These are phyloP conservation scores for Hydropsyche tenuis DNA, from an alignment of 1,140 invertebrate genomes.

Conservation along the genomic window DNA sequence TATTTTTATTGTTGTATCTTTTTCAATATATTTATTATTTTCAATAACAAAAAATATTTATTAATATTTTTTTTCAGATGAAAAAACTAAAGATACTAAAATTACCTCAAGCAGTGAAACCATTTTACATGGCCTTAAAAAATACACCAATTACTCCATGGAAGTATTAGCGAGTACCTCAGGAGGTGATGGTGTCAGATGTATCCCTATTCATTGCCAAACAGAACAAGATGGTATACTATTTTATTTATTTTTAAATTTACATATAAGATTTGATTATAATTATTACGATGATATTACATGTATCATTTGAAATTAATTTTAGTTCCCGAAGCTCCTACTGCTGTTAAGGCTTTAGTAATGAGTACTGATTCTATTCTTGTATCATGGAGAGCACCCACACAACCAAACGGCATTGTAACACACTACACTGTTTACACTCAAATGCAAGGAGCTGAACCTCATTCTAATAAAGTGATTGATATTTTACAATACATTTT, in stretches of 20 bases:
- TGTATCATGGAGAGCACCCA: conserved; percentile 91
- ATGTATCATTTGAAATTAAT: conserved; percentile 1
- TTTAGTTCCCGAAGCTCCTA: conserved; percentile 89
- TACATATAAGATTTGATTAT: background rate
- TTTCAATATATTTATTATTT: conserved; percentile 26
- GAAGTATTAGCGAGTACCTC: conserved; percentile 94
- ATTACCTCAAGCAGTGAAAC: conserved; percentile 91
- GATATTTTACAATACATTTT: conserved; percentile 52
- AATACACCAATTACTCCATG: conserved; percentile 97
- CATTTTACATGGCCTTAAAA: conserved; percentile 89
- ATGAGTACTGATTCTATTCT: conserved; percentile 91
- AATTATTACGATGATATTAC: conserved; percentile 13
- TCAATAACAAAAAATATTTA: background rate
- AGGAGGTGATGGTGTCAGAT: conserved; percentile 94
- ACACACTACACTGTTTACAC: conserved; percentile 93
- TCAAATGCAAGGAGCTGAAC: conserved; percentile 75
- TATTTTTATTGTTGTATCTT: conserved; percentile 50
- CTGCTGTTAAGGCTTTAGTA: conserved; percentile 89
- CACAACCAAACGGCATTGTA: conserved; percentile 90
- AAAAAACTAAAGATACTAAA: conserved; percentile 89
- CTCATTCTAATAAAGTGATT: conserved; percentile 73
- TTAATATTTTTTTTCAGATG: conserved; percentile 69
- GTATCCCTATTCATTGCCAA: conserved; percentile 88
- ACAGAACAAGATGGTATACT: conserved; percentile 91
- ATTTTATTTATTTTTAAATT: background rate